These are phyloP conservation scores for Heterodera carotae DNA, from an alignment of 1,140 invertebrate species.

Conservation along the genomic window DNA sequence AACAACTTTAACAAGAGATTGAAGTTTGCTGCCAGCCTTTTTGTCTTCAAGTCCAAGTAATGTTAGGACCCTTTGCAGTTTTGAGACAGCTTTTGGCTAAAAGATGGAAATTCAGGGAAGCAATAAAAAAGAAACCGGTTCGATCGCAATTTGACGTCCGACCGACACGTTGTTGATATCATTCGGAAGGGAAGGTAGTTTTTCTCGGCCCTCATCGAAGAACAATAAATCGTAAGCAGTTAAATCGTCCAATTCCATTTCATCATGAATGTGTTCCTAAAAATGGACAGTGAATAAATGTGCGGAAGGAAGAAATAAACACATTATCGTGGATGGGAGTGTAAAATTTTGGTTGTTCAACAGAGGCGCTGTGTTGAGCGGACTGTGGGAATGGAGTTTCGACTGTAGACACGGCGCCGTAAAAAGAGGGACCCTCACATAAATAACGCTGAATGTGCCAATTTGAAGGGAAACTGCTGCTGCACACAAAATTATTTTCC, in stretches of 20 bases:
- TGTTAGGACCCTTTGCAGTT: slow-evolving; percentile 17
- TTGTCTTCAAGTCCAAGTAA: slow-evolving; percentile 7
- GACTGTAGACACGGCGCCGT: background rate
- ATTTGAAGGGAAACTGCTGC: slow-evolving; percentile 32
- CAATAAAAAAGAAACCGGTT: slow-evolving; percentile 4
- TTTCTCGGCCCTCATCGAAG: background rate
- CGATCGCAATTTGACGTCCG: slow-evolving; percentile 8
- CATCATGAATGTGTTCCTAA: background rate
- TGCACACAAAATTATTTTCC: background rate
- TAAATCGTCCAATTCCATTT: background rate
- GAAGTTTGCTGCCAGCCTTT: background rate
- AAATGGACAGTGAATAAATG: too few relatives aligned
- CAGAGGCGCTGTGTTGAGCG: background rate
- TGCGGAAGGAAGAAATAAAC: too few relatives aligned
- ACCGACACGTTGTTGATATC: background rate
- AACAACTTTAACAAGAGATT: slow-evolving; percentile 17
- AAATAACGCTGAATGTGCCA: background rate
- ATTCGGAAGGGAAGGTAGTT: background rate
- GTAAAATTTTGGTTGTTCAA: slow-evolving; percentile 3
- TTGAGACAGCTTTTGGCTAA: slow-evolving; percentile 6
- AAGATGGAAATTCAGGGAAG: slow-evolving; percentile 3
- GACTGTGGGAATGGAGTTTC: background rate
- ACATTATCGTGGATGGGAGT: slow-evolving; percentile 3
- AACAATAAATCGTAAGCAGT: background rate
- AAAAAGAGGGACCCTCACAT: background rate